Evolutionary conservation across 2,888 invertebrate genomes (phyloP).

Genomic region (Melipona bicolor): DNA sequence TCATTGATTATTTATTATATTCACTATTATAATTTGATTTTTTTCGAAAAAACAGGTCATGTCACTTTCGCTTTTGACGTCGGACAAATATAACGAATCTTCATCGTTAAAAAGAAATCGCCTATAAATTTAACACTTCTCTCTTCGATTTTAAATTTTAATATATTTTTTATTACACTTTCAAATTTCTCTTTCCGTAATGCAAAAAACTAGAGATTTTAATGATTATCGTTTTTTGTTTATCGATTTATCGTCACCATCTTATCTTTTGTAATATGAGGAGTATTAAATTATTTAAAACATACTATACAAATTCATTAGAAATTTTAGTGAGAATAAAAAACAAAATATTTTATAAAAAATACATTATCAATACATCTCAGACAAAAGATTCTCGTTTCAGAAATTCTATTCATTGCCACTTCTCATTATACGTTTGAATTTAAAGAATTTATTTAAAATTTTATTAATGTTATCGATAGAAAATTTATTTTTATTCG

Average conservation of each 20-base stretch:
- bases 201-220: background rate
- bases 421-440: background rate
- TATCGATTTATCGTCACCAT: background rate
- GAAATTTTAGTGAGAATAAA: background rate
- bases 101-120: background rate
- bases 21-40: background rate
- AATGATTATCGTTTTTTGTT: background rate
- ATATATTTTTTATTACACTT: background rate
- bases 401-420: background rate
- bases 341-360: background rate
- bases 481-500: background rate
- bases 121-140: background rate
- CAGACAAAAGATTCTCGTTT: background rate
- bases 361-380: background rate
- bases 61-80: conserved; percentile 6
- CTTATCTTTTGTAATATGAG: background rate
- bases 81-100: background rate
- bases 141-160: background rate
- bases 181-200: background rate
- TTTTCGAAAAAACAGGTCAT: background rate
- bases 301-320: background rate
- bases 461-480: background rate
- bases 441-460: background rate
- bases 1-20: background rate
- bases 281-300: background rate